Conservation (phyloP, 2,113 vertebrate genomes). For the Vulpes vulpes region DNA sequence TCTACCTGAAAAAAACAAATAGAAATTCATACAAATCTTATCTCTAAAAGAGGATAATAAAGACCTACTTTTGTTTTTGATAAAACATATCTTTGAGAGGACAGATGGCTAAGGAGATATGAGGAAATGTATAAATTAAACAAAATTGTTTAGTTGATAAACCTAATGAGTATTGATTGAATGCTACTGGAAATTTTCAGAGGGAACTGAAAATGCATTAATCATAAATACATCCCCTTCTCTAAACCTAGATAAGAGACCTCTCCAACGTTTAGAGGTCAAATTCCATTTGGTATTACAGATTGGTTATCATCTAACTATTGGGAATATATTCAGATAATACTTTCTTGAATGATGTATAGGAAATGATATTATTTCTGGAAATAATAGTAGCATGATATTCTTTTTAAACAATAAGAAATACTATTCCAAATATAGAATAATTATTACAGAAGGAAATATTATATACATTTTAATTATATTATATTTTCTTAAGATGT, state of each 20-base stretch:
- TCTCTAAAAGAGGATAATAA: constrained; percentile 3
- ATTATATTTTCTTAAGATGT: neutral
- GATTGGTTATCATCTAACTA: neutral
- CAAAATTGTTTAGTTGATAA: constrained; percentile 15
- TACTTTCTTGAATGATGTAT: neutral
- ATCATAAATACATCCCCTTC: neutral
- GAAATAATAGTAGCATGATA: neutral
- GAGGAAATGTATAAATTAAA: constrained; percentile 9
- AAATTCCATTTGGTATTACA: neutral
- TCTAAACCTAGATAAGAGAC: neutral
- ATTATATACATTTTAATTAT: neutral
- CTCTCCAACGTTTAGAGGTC: neutral
- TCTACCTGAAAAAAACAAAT: neutral
- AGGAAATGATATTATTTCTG: neutral
- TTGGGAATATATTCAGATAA: neutral
- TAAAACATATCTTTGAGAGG: neutral
- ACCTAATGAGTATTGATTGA: neutral
- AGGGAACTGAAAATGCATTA: neutral
- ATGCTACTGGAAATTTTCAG: neutral
- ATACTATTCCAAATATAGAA: neutral
- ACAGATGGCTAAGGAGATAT: neutral
- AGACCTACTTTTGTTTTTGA: neutral
- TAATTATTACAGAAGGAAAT: neutral
- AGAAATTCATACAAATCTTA: neutral
- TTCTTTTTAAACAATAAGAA: neutral